phyloP scores from a whole-genome alignment of 92 coral and sea anemone genomes.

The Heliopora coerulea region DNA sequence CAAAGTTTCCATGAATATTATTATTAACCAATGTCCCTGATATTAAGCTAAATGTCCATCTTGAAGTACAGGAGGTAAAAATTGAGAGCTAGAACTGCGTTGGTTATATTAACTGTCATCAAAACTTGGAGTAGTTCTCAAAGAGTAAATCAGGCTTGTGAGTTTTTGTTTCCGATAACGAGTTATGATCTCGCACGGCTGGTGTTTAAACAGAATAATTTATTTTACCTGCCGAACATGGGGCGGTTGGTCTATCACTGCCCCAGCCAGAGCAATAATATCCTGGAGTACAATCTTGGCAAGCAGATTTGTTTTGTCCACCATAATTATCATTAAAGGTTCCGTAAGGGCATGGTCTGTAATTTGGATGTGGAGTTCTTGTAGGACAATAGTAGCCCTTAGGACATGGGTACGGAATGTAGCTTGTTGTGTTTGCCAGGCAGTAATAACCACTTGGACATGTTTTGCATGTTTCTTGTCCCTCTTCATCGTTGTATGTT shows the following conservation, averaged over 20 bases:
- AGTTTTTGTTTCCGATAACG: not conserved
- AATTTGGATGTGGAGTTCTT: slow-evolving; percentile 68
- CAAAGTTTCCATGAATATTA: no score
- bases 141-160: no score
- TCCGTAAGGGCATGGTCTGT: slow-evolving; percentile 76
- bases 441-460: slow-evolving; percentile 95
- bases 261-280: slow-evolving; percentile 81
- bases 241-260: slow-evolving; percentile 72
- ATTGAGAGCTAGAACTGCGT: no score
- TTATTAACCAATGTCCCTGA: no score
- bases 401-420: slow-evolving; percentile 69
- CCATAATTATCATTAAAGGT: slow-evolving; percentile 80
- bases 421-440: slow-evolving; percentile 80
- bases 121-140: no score
- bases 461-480: slow-evolving; percentile 59
- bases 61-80: no score
- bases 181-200: not conserved
- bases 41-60: no score
- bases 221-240: slow-evolving; percentile 59
- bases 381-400: slow-evolving; percentile 76
- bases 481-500: slow-evolving; percentile 79
- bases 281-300: slow-evolving; percentile 75
- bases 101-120: no score
- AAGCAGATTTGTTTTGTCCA: slow-evolving; percentile 73
- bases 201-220: not conserved